Base-by-base conservation (phyloP, 2,797 vertebrate genomes). In the Myotis planiceps region DNA sequence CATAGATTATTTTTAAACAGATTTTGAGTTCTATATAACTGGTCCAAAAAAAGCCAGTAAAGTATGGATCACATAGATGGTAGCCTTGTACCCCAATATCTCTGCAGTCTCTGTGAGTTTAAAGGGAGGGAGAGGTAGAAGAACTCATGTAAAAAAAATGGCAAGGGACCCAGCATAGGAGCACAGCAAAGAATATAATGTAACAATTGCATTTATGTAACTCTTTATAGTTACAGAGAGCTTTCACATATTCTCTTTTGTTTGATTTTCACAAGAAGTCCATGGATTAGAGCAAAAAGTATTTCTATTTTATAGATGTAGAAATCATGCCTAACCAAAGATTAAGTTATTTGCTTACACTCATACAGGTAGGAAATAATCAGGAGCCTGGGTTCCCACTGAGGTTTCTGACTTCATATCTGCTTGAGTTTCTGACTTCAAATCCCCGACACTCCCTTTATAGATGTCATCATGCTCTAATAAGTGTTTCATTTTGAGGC, bases 371-470 rank as follows among this genome's bases (percentile, higher is more conserved):
- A 88, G 68, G 83, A 88, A 91, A 53, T 65, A 14, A 14, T 66
- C 34, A 68, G 55, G 66, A 83, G 3, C 32, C 37, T 96, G 65
- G 34, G 53, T 88, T 72, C n/a, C 72, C 83, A 15, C 2, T 76
- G 34, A 89, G 42, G 12, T 71, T 87, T 92, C 74, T 82, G 78
- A 88, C 55, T 86, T 88, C 42, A 90, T 21, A 65, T 78, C n/a
- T 85, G 32, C 71, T 74, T 21, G 37, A 84, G 14, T 69, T 92
- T 93, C 66, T 83, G 76, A 90, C 29, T 74, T 74, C 42, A 19
- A n/a, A 74, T 88, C 6, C 58, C 32, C 7, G 71, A 3, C 0
- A 39, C 13, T 85, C 4, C 21, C 15, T 68, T 58, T 63, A 10
- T 9, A 90, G 29, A 37, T 78, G 13, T 12, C 10, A 3, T 79